Evolutionary conservation across 2,797 vertebrate species (phyloP), one percentile per base, ranked within the genome.

Genomic region (Schizothorax lantsangensis): DNA sequence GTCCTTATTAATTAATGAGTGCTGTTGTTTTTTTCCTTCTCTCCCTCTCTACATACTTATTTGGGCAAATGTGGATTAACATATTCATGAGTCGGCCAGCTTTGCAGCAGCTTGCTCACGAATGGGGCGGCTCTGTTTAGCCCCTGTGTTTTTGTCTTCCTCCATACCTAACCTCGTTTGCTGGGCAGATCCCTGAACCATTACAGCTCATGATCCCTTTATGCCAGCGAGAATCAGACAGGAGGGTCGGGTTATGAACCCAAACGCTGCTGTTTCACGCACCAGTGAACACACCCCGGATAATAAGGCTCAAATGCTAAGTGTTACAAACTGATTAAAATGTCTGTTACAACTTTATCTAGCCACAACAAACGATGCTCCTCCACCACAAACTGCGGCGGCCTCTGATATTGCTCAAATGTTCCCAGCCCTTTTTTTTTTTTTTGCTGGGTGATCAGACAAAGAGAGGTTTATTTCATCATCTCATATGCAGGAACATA

Each of bases 21-120:
- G 89, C 85, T 89, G 91, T 90, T 92, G 40, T 80, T 77, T 78
- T 47, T 72, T 77, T 72, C 85, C 17, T 57, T 43, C 79, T 73
- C 68, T 69, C 36, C n/a, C 57, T 80, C 64, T 72, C 54, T 75
- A 57, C 71, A n/a, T 71, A 57, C 73, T 75, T 87, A 85, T 84
- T 90, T 49, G 83, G 78, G 92, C 94, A 94, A 94, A 94, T 92
- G 90, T 74, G 91, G 94, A 96, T 96, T 95, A 95, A 92, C 96
- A 96, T 96, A 96, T 96, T 96, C 95, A 96, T 95, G 94, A 96
- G 95, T 88, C 87, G 89, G 93, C 93, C 94, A 95, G 95, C 93
- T 95, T 95, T 95, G 93, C 93, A 92, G 94, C 94, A 95, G 95
- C 94, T 95, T 95, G 95, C 49, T 90, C 92, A 89, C 89, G 91